Evolutionary conservation across 2,888 invertebrate genomes (phyloP).

Genomic region (Nipponacmea schrenckii): DNA sequence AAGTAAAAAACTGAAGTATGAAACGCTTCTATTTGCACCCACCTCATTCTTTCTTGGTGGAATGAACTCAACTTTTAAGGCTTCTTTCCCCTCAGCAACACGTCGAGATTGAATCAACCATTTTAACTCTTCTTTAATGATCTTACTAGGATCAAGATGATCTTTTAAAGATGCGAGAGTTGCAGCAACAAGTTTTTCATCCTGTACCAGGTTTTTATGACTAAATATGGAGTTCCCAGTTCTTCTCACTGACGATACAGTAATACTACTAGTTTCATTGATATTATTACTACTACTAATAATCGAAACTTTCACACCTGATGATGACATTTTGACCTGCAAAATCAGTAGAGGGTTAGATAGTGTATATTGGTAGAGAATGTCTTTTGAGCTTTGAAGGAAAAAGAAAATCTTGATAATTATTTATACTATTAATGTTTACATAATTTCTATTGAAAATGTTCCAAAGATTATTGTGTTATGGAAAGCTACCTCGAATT

Average conservation of each 20-base stretch:
- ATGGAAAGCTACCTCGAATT: too few relatives aligned
- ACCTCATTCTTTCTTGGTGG: slow-evolving; percentile 37
- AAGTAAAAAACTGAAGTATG: too few relatives aligned
- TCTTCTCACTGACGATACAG: not conserved
- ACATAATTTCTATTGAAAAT: too few relatives aligned
- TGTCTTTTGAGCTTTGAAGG: too few relatives aligned
- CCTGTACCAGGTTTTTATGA: slow-evolving; percentile 25
- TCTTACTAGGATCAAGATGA: slow-evolving; percentile 37
- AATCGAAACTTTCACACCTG: not conserved
- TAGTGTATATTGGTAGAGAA: too few relatives aligned
- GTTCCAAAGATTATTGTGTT: too few relatives aligned
- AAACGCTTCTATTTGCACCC: too few relatives aligned
- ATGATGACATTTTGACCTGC: not conserved
- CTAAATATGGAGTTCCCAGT: not conserved
- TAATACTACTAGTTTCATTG: not conserved
- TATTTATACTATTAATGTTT: too few relatives aligned
- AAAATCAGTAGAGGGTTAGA: too few relatives aligned
- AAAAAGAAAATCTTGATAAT: too few relatives aligned
- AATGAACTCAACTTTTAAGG: slow-evolving; percentile 39
- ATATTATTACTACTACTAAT: not conserved
- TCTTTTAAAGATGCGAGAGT: slow-evolving; percentile 41
- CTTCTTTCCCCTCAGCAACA: slow-evolving; percentile 49
- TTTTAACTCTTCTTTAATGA: slow-evolving; percentile 52
- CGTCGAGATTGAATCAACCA: slow-evolving; percentile 48
- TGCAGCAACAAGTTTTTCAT: slow-evolving; percentile 43